Evolutionary conservation across 1,140 invertebrate species (phyloP), one percentile per base, ranked within the genome.

Genomic region (Proctacanthus coquilletti): DNA sequence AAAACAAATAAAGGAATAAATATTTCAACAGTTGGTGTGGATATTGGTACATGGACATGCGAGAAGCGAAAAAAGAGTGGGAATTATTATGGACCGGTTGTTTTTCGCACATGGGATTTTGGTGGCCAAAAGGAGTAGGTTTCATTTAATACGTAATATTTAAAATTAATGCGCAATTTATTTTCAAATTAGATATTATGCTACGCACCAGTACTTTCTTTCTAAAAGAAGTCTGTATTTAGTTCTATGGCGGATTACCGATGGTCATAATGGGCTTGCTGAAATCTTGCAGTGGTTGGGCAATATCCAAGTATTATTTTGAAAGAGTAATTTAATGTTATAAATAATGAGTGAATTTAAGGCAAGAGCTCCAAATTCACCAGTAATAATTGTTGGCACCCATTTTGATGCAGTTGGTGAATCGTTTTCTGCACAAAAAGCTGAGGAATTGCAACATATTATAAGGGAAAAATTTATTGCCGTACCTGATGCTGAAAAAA

Each of bases 71-170:
- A 70, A 32, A 57, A 60, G 21, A 58, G 64, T 6, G 48, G 42
- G 0, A 77, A 77, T 8, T 74, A 74, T 2, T 74, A 83, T 43
- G 92, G 91, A 0, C 77, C 88, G 1, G 81, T 98, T 31, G 80
- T 86, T n/a, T 98, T 99, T 64, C 69, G 92, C 39, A 98, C 93
- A 0, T 98, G 95, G 94, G 95, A 98, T 63, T 98, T 98, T 68
- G 93, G 92, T n/a, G 94, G 94, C 1, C 92, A 96, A 64, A 77
- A 79, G 51, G 91, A 95, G 64, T 75, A 45, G 61, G 63, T 60
- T 8, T n/a, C 18, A 23, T 31, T 34, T 38, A 8, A 34, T 42
- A 27, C 23, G 33, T 34, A 8, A 29, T 29, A 30, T 31, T 30
- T 30, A 29, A 41, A 37, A 18, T 32, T n/a, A 18, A 5, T 29